Conservation (phyloP, 2,113 vertebrate species). For the Orientallactaga bullata region DNA sequence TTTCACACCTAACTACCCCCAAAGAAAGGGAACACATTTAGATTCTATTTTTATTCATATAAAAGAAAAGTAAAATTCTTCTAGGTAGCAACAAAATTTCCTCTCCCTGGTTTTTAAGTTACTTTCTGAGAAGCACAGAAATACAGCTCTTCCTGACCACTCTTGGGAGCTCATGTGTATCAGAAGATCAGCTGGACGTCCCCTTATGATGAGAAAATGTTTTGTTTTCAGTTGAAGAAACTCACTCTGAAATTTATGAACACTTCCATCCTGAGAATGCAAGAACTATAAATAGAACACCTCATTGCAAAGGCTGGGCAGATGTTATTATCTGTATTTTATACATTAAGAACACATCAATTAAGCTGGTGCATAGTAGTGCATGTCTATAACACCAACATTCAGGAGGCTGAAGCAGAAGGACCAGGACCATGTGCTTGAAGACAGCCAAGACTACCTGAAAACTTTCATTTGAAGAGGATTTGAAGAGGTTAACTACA, state of each 20-base stretch:
- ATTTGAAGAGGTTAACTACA: constrained; percentile 2
- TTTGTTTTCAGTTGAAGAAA: constrained; percentile 36
- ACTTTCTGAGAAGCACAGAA: background rate
- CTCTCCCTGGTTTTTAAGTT: constrained; percentile 18
- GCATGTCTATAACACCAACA: too few species aligned
- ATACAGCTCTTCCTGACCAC: background rate
- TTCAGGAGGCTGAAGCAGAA: background rate
- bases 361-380: background rate
- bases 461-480: background rate
- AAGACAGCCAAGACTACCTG: background rate
- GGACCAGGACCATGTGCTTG: background rate
- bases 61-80: constrained; percentile 40
- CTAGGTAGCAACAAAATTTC: background rate
- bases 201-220: background rate
- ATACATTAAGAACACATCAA: background rate
- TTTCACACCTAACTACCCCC: constrained; percentile 76
- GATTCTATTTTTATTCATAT: constrained; percentile 69
- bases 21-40: constrained; percentile 69
- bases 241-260: background rate
- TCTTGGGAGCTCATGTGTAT: background rate
- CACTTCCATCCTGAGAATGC: background rate
- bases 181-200: background rate
- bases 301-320: background rate
- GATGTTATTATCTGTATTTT: constrained; percentile 33
- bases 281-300: background rate